phyloP scores from a whole-genome alignment of 1,140 invertebrate genomes.

The Nasonia giraulti region DNA sequence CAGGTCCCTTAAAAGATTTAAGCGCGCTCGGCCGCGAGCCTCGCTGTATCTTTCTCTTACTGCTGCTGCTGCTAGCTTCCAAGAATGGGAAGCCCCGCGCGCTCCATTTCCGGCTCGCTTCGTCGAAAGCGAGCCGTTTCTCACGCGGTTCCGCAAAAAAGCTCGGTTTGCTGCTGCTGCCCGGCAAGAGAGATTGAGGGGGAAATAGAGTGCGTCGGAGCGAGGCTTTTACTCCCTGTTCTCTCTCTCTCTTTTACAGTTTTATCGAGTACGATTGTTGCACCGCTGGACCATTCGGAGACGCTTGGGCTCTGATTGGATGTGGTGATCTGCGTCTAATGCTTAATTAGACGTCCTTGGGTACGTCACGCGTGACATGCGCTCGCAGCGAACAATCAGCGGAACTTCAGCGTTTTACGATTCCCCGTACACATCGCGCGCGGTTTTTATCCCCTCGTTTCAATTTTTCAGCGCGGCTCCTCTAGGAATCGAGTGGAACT shows the following conservation, averaged over 20 bases:
- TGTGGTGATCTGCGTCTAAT: too few relatives aligned
- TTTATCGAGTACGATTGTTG: background rate
- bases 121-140: constrained; percentile 51
- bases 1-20: constrained; percentile 11
- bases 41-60: background rate
- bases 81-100: constrained; percentile 36
- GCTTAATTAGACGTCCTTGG: too few relatives aligned
- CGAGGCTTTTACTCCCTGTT: background rate
- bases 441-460: background rate
- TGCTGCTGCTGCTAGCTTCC: background rate
- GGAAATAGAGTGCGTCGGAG: background rate
- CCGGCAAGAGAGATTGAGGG: background rate
- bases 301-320: too few relatives aligned
- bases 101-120: constrained; percentile 50
- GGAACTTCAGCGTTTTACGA: background rate
- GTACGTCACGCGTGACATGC: too few relatives aligned
- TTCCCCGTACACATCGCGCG: background rate
- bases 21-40: background rate
- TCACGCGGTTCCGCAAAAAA: constrained; percentile 50
- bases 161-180: background rate
- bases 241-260: background rate
- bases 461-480: constrained; percentile 13
- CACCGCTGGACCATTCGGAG: background rate
- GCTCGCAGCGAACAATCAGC: too few relatives aligned
- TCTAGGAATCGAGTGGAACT: constrained; percentile 9